Percentiles rank a stretch among this genome's conserved stretches.
These are phyloP conservation scores for Okapia johnstoni DNA, from an alignment of 2,113 vertebrate genomes.

Conservation along the genomic window DNA sequence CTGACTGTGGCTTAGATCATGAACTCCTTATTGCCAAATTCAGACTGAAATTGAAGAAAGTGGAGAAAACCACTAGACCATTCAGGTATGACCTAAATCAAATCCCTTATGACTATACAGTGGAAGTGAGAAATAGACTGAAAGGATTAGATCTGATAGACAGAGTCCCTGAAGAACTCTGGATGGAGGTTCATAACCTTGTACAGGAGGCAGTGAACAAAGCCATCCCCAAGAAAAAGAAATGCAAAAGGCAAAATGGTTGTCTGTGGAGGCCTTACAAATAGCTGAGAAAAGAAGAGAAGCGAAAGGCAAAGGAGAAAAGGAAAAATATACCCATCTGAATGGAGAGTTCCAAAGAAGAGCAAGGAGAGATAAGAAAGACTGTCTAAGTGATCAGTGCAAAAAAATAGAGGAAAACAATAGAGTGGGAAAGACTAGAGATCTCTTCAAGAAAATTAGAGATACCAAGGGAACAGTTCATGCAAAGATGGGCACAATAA, in stretches of 20 bases:
- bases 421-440: background rate
- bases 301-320: background rate
- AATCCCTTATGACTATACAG: background rate
- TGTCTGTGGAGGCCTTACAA: background rate
- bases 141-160: background rate
- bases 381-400: background rate
- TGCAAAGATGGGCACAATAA: background rate
- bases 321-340: background rate
- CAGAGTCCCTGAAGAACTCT: background rate
- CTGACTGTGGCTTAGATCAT: background rate
- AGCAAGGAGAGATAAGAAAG: background rate
- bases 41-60: background rate
- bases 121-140: background rate
- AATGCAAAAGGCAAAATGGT: background rate
- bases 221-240: background rate
- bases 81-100: background rate
- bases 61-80: background rate
- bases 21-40: background rate
- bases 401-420: background rate
- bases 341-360: background rate
- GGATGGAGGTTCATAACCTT: background rate
- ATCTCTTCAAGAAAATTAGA: background rate
- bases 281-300: background rate
- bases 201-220: background rate
- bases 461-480: background rate